phyloP scores from a whole-genome alignment of 2,888 invertebrate genomes.

The Heliconius ethilla region DNA sequence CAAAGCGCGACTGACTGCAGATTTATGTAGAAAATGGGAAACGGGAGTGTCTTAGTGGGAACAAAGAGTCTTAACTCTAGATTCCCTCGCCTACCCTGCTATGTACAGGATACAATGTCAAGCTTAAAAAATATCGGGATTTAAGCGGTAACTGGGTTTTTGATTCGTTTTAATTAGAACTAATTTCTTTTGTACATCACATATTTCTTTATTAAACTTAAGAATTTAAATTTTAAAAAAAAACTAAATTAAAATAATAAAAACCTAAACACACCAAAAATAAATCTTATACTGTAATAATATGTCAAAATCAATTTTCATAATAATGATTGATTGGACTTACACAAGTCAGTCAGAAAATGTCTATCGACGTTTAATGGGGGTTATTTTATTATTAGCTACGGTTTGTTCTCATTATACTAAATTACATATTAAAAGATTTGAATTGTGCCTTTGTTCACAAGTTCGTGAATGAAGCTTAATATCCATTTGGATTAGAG shows the following conservation, averaged over 20 bases:
- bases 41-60: no score
- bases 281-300: neutral
- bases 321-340: conserved; percentile 20
- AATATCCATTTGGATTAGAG: neutral
- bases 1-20: no score
- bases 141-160: no score
- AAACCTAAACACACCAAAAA: neutral
- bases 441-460: neutral
- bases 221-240: neutral
- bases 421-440: neutral
- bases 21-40: no score
- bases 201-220: no score
- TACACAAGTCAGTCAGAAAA: conserved; percentile 18
- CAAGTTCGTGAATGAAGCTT: neutral
- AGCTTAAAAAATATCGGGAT: no score
- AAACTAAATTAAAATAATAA: neutral
- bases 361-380: conserved; percentile 6
- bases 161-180: no score
- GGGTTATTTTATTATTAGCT: conserved; percentile 9
- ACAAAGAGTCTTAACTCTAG: no score
- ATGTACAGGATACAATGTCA: no score
- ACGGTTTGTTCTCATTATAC: neutral
- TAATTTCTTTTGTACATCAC: no score
- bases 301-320: conserved; percentile 9
- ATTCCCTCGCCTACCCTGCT: no score